A percentile compares a stretch with the other conserved stretches of the same genome.
Conservation (phyloP, 2,113 vertebrate genomes). For the Epinephelus lanceolatus region DNA sequence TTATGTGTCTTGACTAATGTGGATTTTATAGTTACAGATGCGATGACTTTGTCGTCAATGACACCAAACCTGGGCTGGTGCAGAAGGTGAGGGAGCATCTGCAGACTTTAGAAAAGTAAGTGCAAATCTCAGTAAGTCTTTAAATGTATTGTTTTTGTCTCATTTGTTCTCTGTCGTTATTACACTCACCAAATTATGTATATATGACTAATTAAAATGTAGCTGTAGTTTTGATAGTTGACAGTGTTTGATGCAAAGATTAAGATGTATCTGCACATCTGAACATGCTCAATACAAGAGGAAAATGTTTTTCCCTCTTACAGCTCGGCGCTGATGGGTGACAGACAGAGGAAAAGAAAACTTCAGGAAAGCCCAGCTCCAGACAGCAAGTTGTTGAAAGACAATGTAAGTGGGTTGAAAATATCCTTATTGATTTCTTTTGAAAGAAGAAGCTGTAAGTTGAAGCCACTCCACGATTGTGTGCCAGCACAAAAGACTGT, state of each 20-base stretch:
- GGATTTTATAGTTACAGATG: slow-evolving; percentile 93
- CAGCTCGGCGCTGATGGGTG: slow-evolving; percentile 90
- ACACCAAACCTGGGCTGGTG: slow-evolving; percentile 94
- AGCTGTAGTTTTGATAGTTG: neutral
- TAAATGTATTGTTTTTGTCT: neutral
- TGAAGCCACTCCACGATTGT: neutral
- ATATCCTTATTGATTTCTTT: neutral
- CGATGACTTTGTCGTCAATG: slow-evolving; percentile 98
- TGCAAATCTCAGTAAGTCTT: slow-evolving; percentile 29
- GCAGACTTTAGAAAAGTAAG: slow-evolving; percentile 98
- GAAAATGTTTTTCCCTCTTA: slow-evolving; percentile 28
- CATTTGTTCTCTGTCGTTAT: neutral
- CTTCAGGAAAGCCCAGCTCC: slow-evolving; percentile 89
- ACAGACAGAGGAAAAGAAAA: slow-evolving; percentile 96
- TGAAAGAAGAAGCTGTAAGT: neutral
- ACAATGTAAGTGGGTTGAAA: slow-evolving; percentile 87
- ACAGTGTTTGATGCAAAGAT: neutral
- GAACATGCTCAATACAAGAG: neutral
- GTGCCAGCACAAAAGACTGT: neutral
- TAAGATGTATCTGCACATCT: too few species aligned
- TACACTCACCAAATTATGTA: neutral
- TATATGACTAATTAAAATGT: neutral
- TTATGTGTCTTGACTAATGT: slow-evolving; percentile 25
- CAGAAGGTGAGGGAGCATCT: slow-evolving; percentile 97
- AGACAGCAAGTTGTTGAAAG: slow-evolving; percentile 93